Evolutionary conservation across 2,797 vertebrate species (phyloP), one percentile per base, ranked within the genome.

Genomic region (Caiman crocodilus): DNA sequence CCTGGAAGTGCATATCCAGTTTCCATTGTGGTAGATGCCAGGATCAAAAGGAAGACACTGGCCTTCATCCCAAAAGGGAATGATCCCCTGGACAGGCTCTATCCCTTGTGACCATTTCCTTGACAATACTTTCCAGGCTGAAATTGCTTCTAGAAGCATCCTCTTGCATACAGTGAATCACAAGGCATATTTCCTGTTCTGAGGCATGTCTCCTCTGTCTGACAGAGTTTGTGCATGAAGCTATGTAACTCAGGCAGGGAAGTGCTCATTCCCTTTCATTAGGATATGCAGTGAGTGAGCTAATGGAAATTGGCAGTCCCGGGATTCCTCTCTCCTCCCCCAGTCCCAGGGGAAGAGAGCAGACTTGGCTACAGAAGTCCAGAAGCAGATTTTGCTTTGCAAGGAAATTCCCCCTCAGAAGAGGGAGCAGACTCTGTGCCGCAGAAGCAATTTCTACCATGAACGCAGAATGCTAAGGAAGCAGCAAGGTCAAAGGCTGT

Each of bases 401-500:
- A 42, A 74, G 76, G 83, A 76, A 84, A 86, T 86, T 82, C 79
- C 83, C 26, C 84, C 55, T 86, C 89, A 76, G 73, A 88, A 88
- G 21, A 55, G 55, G n/a, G n/a, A 93, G 23, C 55, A 79, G 50
- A 25, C 14, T 10, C 86, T 57, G 7, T 76, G 90, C 81, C 83
- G 63, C 60, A 82, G 88, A 83, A 14, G 35, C 78, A 73, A 28
- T 94, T 91, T 80, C 65, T 86, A 25, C 74, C 56, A 74, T 32
- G 55, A 73, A 73, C 3, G 25, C 26, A 60, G 56, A 94, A 78
- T 0, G 0, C 59, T 79, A 65, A 89, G 67, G 0, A 6, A 82
- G 79, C 80, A 78, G 76, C 94, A 79, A 74, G 84, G 75, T 82
- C 76, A 91, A 90, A 95, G 85, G 65, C 76, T 91, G 64, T 30